Percentiles rank a stretch among this genome's conserved stretches.
phyloP scores from a whole-genome alignment of 2,797 vertebrate species.

The Peromyscus eremicus region DNA sequence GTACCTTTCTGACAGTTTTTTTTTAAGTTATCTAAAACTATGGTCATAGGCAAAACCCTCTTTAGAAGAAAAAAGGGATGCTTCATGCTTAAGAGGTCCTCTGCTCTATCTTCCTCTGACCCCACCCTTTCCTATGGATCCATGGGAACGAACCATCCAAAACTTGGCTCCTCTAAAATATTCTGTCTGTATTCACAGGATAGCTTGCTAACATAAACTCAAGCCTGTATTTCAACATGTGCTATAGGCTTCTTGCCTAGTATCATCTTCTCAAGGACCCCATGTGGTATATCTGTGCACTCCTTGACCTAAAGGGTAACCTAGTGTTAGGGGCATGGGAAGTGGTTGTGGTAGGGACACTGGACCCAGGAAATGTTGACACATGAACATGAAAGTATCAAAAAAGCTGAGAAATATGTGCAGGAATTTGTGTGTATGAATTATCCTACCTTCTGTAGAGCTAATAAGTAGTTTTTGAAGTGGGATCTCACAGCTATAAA shows the following conservation, averaged over 20 bases:
- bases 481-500: neutral
- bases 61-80: neutral
- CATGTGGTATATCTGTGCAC: neutral
- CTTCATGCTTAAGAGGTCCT: neutral
- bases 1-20: neutral
- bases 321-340: neutral
- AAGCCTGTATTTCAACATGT: neutral
- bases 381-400: neutral
- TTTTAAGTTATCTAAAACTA: neutral
- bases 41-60: neutral
- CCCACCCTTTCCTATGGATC: too few species aligned
- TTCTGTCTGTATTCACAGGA: neutral
- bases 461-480: neutral
- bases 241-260: neutral
- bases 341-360: neutral
- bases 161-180: neutral
- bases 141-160: neutral
- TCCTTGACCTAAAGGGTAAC: neutral
- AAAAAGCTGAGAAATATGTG: neutral
- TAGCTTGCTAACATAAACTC: too few species aligned
- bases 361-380: neutral
- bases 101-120: neutral
- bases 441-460: neutral
- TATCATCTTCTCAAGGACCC: neutral
- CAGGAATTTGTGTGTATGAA: neutral